phyloP scores from a whole-genome alignment of 2,113 vertebrate species.

The Xenopus borealis region DNA sequence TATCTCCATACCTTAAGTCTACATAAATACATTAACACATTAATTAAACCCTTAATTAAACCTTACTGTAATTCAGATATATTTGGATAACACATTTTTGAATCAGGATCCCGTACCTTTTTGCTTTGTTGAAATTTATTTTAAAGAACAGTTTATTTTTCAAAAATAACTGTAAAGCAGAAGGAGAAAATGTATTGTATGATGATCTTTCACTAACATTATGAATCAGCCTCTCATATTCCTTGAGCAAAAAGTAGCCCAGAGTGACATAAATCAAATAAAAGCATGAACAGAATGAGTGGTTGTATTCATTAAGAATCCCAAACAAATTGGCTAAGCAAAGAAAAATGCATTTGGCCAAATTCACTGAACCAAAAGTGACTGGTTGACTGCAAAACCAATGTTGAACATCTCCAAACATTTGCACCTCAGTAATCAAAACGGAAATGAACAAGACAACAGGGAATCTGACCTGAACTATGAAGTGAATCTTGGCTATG shows the following conservation, averaged over 20 bases:
- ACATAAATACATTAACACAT: too few relatives aligned
- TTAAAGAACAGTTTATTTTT: neutral
- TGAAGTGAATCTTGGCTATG: slow-evolving; percentile 41
- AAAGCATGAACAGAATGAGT: slow-evolving; percentile 17
- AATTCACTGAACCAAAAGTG: slow-evolving; percentile 41
- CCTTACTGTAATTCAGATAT: too few relatives aligned
- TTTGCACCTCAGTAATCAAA: slow-evolving; percentile 45
- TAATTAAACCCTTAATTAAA: too few relatives aligned
- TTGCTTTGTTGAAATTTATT: neutral
- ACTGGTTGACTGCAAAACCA: slow-evolving; percentile 33
- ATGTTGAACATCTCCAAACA: slow-evolving; percentile 31
- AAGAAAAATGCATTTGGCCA: slow-evolving; percentile 24
- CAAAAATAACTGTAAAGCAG: slow-evolving; percentile 4
- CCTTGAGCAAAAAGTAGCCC: slow-evolving; percentile 9
- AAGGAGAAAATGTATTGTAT: too few relatives aligned
- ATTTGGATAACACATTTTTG: too few relatives aligned
- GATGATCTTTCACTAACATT: neutral
- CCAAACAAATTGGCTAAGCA: slow-evolving; percentile 16
- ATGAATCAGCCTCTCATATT: slow-evolving; percentile 14
- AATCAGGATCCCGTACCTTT: neutral
- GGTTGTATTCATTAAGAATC: slow-evolving; percentile 13
- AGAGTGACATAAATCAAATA: slow-evolving; percentile 37
- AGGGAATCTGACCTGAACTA: slow-evolving; percentile 29
- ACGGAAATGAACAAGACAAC: slow-evolving; percentile 40
- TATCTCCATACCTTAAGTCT: too few relatives aligned